Conservation (phyloP, 2,113 vertebrate species). For the Lontra canadensis region DNA sequence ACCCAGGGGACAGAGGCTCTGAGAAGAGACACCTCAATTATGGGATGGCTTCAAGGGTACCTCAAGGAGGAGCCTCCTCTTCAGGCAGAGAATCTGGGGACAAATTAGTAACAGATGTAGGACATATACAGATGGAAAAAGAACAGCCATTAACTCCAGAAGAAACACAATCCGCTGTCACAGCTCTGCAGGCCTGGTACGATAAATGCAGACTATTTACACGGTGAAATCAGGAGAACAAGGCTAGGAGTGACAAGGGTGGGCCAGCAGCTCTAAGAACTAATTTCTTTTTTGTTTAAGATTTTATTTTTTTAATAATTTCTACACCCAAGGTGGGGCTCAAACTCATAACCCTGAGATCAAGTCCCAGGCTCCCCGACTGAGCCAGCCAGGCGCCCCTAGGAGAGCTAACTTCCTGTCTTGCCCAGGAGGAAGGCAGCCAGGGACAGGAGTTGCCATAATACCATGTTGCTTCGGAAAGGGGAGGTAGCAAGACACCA, state of each 20-base stretch:
- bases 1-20: background rate
- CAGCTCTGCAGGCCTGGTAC: background rate
- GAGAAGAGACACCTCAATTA: background rate
- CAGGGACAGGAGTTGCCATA: background rate
- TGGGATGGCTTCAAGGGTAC: background rate
- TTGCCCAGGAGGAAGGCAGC: background rate
- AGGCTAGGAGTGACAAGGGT: rapidly evolving
- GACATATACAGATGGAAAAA: background rate
- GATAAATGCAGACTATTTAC: background rate
- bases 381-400: background rate
- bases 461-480: background rate
- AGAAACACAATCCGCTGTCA: background rate
- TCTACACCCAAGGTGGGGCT: background rate
- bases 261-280: background rate
- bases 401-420: background rate
- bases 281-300: background rate
- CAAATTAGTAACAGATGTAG: background rate
- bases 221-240: no score
- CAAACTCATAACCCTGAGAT: background rate
- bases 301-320: background rate
- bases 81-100: background rate
- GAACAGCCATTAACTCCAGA: background rate
- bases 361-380: background rate
- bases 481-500: rapidly evolving
- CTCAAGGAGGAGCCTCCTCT: background rate